Conservation (phyloP, 2,797 vertebrate species). For the Acanthurus lineatus region DNA sequence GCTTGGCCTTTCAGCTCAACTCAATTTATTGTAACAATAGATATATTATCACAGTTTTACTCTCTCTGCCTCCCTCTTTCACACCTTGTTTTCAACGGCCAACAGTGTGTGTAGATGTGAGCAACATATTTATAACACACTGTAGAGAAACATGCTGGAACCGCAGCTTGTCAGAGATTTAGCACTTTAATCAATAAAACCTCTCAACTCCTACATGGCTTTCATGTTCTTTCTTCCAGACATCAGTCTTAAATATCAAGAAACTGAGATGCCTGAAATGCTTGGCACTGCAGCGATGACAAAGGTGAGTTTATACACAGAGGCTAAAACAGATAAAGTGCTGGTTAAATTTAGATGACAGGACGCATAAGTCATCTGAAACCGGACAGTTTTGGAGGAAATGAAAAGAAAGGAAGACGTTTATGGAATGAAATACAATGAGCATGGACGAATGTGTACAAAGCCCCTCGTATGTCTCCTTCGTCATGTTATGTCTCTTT, state of each 20-base stretch:
- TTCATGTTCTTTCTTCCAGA: slow-evolving; percentile 3
- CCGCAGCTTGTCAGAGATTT: slow-evolving; percentile 4
- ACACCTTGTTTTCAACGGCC: not conserved
- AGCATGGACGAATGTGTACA: not conserved
- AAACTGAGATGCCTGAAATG: not conserved
- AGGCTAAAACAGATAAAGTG: not conserved
- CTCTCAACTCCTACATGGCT: not conserved
- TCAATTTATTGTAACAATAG: slow-evolving; percentile 36
- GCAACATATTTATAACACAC: not conserved
- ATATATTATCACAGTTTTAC: slow-evolving; percentile 7
- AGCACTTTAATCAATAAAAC: slow-evolving; percentile 23
- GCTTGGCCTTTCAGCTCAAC: slow-evolving; percentile 14
- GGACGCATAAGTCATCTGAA: slow-evolving; percentile 26
- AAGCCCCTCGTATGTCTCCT: not conserved
- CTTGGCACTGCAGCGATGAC: not conserved
- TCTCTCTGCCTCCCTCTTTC: not conserved
- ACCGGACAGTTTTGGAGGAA: slow-evolving; percentile 11
- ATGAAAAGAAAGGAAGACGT: slow-evolving; percentile 14
- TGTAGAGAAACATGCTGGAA: not conserved
- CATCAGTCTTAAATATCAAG: not conserved
- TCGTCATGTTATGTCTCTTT: not conserved
- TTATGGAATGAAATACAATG: slow-evolving; percentile 14
- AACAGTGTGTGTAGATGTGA: not conserved
- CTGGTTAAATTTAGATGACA: slow-evolving; percentile 6
- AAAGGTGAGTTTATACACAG: slow-evolving; percentile 5